Percentiles rank a stretch among this genome's conserved stretches.
phyloP scores from a whole-genome alignment of 2,113 vertebrate genomes.

The Procavia capensis region DNA sequence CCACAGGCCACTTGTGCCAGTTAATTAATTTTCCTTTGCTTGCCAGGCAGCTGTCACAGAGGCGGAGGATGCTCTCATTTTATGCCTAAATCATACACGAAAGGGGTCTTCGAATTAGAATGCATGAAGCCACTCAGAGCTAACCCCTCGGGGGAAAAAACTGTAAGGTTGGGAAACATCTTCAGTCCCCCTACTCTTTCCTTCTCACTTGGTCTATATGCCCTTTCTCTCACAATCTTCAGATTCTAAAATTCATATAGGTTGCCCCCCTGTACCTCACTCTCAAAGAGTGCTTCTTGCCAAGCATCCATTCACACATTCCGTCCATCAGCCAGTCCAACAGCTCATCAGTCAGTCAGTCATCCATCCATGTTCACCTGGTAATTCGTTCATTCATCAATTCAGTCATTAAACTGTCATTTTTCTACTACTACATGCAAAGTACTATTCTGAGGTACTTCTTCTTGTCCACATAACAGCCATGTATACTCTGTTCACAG shows the following conservation, averaged over 20 bases:
- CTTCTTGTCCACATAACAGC: not conserved
- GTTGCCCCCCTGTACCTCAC: not conserved
- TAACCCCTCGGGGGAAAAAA: slow-evolving; percentile 29
- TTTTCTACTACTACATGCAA: not conserved
- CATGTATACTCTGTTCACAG: not conserved
- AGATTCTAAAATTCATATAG: not conserved
- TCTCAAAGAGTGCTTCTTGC: not conserved
- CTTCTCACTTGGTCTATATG: not conserved
- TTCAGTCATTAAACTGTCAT: not conserved
- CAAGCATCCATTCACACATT: not conserved
- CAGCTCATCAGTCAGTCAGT: not conserved
- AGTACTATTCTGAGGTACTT: not conserved
- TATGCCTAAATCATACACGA: slow-evolving; percentile 59
- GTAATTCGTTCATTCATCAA: not conserved
- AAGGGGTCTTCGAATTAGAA: slow-evolving; percentile 60
- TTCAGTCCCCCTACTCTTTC: not conserved
- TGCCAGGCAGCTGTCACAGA: slow-evolving; percentile 67
- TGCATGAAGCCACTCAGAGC: slow-evolving; percentile 52
- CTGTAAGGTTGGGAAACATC: not conserved
- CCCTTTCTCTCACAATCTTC: not conserved
- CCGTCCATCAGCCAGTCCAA: not conserved
- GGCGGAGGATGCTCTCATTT: slow-evolving; percentile 60
- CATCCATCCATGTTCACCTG: not conserved
- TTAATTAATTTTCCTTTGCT: slow-evolving; percentile 79
- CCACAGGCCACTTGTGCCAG: slow-evolving; percentile 76